Base-by-base conservation (phyloP, 2,888 invertebrate genomes). In the Serripes groenlandicus region DNA sequence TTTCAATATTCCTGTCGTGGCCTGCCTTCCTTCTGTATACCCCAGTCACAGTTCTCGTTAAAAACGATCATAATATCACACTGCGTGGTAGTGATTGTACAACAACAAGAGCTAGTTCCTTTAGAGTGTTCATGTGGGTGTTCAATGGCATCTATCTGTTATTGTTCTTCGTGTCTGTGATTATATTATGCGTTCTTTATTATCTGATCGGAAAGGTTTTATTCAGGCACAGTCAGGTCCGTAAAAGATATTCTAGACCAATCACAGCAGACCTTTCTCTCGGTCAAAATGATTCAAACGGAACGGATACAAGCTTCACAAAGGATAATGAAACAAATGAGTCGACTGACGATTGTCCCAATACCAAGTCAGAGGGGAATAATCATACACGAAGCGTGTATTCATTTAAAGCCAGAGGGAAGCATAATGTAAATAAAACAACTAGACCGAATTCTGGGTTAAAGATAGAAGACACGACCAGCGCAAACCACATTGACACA, bases 51-150 rank as follows among this genome's bases (percentile, higher is more conserved):
- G 88, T 89, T 0, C 81, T 90, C 58, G 74, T 86, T 18, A 32
- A 62, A 18, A 70, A 80, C 3, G 75, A 88, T 7, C 26, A 78
- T 0, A 81, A 74, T 1, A 58, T 74, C 2, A 52, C 4, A 4
- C 4, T 91, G 0, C 26, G 64, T 1, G 92, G 91, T 0, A 74
- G 62, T 4, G 91, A 92, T 81, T 92, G 92, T 70, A 90, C 91
- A 15, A 88, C 88, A 7, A 78, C 80, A 5, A 82, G 89, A 66
- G 74, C 75, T 0, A 72, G 85, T 2, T 74, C 68, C 0, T 81
- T 75, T 34, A 87, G 86, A 18, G 3, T 87, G 0, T 87, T 86
- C 54, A 81, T 91, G 18, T 85, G 88, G 37, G 32, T 88, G 1
- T 91, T 90, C 69, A 91, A 90, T 75, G 73, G 71, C 4, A 30